Conservation (phyloP, 2,888 invertebrate species). For the Strigamia transsilvanica region DNA sequence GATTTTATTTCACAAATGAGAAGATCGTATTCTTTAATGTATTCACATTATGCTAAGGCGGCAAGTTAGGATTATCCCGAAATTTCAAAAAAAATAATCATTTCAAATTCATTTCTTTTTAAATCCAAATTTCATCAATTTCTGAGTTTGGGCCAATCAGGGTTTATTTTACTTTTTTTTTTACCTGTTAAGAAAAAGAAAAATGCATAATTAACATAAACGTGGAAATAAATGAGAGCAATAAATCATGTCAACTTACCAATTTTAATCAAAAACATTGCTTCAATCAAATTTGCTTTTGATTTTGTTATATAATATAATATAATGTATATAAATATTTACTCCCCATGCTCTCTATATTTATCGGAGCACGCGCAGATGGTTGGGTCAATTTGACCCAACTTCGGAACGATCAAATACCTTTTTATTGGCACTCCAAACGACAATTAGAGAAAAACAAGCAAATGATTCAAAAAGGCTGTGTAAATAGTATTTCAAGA, state of each 20-base stretch:
- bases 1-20: too few species aligned
- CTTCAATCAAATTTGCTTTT: background rate
- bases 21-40: too few species aligned
- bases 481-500: background rate
- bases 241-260: background rate
- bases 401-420: background rate
- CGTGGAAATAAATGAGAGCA: background rate
- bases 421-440: slow-evolving; percentile 14
- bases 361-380: slow-evolving; percentile 5
- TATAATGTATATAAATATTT: background rate
- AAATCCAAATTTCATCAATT: slow-evolving; percentile 2
- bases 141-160: background rate
- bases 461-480: slow-evolving; percentile 21
- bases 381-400: background rate
- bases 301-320: background rate
- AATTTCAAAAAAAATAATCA: background rate
- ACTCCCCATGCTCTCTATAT: background rate
- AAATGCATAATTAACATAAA: background rate
- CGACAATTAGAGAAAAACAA: background rate
- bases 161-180: background rate
- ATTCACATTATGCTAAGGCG: background rate
- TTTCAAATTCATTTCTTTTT: background rate
- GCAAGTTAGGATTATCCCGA: background rate
- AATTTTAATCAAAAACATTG: background rate
- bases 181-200: slow-evolving; percentile 22